Base-by-base conservation (phyloP, 2,113 vertebrate genomes). In the Collichthys lucidus region DNA sequence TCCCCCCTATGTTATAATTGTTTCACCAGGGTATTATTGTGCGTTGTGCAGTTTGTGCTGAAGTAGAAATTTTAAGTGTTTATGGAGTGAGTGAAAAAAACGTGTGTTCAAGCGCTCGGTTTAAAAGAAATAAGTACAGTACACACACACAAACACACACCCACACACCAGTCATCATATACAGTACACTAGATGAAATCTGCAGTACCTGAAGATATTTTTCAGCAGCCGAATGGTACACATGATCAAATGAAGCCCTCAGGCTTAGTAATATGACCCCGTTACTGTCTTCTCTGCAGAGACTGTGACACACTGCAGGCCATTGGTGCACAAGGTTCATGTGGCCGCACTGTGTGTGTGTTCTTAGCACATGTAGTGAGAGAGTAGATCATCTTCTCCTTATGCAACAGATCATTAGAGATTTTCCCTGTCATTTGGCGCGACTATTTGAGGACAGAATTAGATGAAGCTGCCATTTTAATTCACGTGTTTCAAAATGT, bases 221-320 rank as follows among this genome's bases (percentile, higher is more conserved):
- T 66, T 74, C 53, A 20, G 40, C 71, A 77, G 70, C 4, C 0
- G 50, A 74, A 68, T 56, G 79, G 57, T 47, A 74, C 75, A 26
- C 62, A 65, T 29, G 62, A 91, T 85, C 84, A 81, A 81, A 85
- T 73, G 40, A 52, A 86, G 75, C 74, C 86, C 74, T 46, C 31
- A 26, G 89, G 85, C 77, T 83, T 42, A 65, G 88, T 74, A 53
- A 82, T 76, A 67, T 83, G 87, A 88, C 87, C 91, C 80, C 80
- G 7, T 87, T 88, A 70, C 79, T 63, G 53, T 74, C 71, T 55
- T 57, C 77, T 70, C 80, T 44, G 44, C 83, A 80, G 82, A 83
- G 76, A 78, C 79, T 4, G 60, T 80, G 55, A 77, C 83, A 75
- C 74, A 71, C 64, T 74, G 67, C 57, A 47, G 68, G 75, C 65